Evolutionary conservation across 2,888 invertebrate species (phyloP).

Genomic region (Tetropium fuscum): DNA sequence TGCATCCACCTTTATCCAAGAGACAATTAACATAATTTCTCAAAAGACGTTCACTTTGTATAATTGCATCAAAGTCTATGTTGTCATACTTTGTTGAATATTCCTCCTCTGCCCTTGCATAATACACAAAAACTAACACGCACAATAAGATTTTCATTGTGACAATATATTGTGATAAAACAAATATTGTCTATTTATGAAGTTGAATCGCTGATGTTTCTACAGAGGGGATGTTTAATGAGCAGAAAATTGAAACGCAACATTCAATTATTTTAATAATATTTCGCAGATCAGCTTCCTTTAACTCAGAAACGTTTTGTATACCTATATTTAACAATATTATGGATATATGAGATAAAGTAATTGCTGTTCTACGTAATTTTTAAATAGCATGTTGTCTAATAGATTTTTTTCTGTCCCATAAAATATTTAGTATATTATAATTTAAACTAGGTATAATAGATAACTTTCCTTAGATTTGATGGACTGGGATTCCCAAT

Average conservation of each 20-base stretch:
- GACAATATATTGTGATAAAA: neutral
- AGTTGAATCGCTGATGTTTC: too few relatives aligned
- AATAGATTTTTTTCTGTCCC: too few relatives aligned
- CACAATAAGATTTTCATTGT: slow-evolving; percentile 18
- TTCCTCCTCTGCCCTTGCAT: slow-evolving; percentile 55
- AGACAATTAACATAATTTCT: slow-evolving; percentile 47
- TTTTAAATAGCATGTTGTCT: too few relatives aligned
- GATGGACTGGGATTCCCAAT: too few relatives aligned
- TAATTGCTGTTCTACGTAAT: too few relatives aligned
- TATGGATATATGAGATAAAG: neutral
- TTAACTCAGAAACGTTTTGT: neutral
- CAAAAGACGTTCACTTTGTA: slow-evolving; percentile 28
- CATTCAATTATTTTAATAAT: slow-evolving; percentile 17
- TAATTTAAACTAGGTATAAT: too few relatives aligned
- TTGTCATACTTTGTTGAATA: slow-evolving; percentile 52
- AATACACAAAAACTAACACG: neutral
- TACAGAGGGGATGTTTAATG: slow-evolving; percentile 7
- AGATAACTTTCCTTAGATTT: too few relatives aligned
- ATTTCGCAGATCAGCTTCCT: neutral
- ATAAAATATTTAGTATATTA: too few relatives aligned
- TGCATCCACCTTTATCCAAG: slow-evolving; percentile 69
- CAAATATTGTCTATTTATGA: neutral
- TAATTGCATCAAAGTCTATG: slow-evolving; percentile 26
- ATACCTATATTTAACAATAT: neutral
- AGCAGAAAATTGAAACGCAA: slow-evolving; percentile 14